These are phyloP conservation scores for Chloroceryle inda DNA, from an alignment of 2,797 vertebrate genomes.

Conservation along the genomic window DNA sequence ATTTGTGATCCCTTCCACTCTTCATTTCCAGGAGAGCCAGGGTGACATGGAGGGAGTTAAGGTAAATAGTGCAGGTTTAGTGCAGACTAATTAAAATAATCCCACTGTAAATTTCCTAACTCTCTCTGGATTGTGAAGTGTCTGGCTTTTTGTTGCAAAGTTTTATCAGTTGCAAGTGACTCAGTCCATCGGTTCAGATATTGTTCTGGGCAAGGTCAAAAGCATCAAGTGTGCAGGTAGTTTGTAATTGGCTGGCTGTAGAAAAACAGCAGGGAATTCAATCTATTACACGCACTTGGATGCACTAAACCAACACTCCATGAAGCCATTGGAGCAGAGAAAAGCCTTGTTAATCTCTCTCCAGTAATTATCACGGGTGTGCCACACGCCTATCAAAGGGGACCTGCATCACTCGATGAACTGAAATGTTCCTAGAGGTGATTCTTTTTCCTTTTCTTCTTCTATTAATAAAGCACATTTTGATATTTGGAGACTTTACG, in stretches of 20 bases:
- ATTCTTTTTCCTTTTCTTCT: background rate
- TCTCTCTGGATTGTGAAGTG: background rate
- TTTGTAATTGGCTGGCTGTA: conserved; percentile 19
- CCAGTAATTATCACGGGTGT: conserved; percentile 12
- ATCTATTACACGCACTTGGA: background rate
- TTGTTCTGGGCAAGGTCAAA: conserved; percentile 24
- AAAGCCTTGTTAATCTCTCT: background rate
- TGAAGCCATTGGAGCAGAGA: background rate
- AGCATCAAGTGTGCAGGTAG: background rate
- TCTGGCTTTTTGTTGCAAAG: background rate
- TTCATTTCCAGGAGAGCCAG: background rate
- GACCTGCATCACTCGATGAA: background rate
- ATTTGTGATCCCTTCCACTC: background rate
- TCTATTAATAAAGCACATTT: background rate
- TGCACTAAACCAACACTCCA: background rate
- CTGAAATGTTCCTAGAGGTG: background rate
- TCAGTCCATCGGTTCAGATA: background rate
- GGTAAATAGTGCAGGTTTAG: background rate
- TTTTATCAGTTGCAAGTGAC: background rate
- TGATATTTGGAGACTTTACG: background rate
- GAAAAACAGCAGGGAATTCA: conserved; percentile 36
- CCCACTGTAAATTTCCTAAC: background rate
- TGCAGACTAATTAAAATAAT: background rate
- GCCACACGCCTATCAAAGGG: background rate
- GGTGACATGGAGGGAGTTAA: background rate